phyloP scores from a whole-genome alignment of 1,140 invertebrate genomes.

The Drosophila obscura region DNA sequence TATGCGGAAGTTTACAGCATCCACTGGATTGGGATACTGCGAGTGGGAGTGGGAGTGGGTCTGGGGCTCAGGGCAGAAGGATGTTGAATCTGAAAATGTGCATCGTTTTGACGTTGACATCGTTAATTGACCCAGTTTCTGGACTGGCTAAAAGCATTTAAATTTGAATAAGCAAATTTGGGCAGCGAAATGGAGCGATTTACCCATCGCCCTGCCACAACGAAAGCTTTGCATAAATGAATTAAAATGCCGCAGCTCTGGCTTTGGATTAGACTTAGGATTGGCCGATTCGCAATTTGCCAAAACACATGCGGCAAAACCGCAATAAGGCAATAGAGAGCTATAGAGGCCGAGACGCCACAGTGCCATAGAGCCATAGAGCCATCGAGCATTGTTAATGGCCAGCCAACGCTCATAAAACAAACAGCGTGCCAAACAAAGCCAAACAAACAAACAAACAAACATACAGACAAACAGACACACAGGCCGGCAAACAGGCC shows the following conservation, averaged over 20 bases:
- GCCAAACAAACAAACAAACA: constrained; percentile 66
- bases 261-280: constrained; percentile 45
- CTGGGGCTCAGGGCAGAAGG: background rate
- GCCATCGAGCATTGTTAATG: constrained; percentile 72
- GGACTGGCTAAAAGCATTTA: constrained; percentile 63
- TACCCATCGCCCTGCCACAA: constrained; percentile 1
- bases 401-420: constrained; percentile 55
- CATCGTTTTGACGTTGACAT: constrained; percentile 59
- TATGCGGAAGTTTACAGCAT: constrained; percentile 43
- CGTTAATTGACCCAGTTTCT: constrained; percentile 73
- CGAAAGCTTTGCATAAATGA: constrained; percentile 64
- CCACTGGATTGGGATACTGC: constrained; percentile 6
- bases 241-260: constrained; percentile 52
- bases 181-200: constrained; percentile 38
- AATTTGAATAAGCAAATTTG: constrained; percentile 72
- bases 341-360: constrained; percentile 24
- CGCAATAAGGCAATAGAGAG: constrained; percentile 53
- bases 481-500: constrained; percentile 40
- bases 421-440: constrained; percentile 35
- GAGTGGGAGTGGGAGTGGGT: constrained; percentile 1
- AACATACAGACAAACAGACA: constrained; percentile 50
- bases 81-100: constrained; percentile 38
- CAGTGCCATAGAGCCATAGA: constrained; percentile 27
- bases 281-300: constrained; percentile 13
- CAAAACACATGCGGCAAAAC: constrained; percentile 58